Evolutionary conservation across 2,113 vertebrate species (phyloP), one percentile per base, ranked within the genome.

Genomic region (Porphyrio hochstetteri): DNA sequence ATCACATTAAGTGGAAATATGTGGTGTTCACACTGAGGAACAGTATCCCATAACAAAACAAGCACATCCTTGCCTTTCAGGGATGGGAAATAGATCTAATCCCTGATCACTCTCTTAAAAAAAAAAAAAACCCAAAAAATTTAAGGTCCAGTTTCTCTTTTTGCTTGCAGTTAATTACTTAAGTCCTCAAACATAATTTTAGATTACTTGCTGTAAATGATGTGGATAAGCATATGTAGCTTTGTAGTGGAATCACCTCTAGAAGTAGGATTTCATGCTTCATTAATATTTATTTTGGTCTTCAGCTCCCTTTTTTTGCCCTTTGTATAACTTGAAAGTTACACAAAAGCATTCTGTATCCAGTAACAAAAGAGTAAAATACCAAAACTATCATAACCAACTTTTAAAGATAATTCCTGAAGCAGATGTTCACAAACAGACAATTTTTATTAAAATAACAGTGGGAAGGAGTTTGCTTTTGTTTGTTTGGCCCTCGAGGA

Each of bases 401-500:
- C 82, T 95, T 97, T 88, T 82, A 84, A 94, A 96, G 82, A 94
- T 88, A 95, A 93, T 91, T 97, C 74, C 69, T 95, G 86, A 95
- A 96, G 88, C 95, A 97, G 92, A 96, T 97, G 92, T 97, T 96
- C 56, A n/a, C 86, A 88, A 95, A 76, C 61, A 90, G 69, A 74
- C 88, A 60, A 67, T 91, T 97, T 90, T 86, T 92, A 95, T 94
- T 96, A 96, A 94, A 96, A 79, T 82, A 97, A 88, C 92, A 95
- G 93, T 93, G 48, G 86, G 93, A 96, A 95, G 48, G 68, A 93
- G 65, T 74, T 95, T 85, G 38, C 29, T 64, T 91, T 95, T 91
- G 65, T 93, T 97, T 96, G 92, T 95, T 97, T 97, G 90, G 86
- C 92, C 96, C 95, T 97, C 25, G 21, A 97, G 95, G 93, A 97